Evolutionary conservation across 2,113 vertebrate genomes (phyloP), one percentile per base, ranked within the genome.

Genomic region (Odontesthes bonariensis): DNA sequence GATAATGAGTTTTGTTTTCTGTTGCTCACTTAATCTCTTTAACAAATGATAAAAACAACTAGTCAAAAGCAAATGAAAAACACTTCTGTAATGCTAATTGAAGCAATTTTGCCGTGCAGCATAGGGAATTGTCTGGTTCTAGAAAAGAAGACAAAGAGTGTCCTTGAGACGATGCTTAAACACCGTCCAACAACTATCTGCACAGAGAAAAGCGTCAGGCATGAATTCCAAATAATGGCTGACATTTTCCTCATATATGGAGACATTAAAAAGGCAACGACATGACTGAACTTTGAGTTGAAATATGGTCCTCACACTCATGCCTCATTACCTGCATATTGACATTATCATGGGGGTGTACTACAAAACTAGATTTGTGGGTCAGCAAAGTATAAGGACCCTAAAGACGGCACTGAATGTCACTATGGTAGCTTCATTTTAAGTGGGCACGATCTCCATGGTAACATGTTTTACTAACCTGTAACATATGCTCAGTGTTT

Each of bases 1-100:
- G 75, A 89, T 91, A 92, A 91, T 88, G 90, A 89, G 70, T 61
- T 61, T 23, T 61, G 77, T 85, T 89, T 86, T 79, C n/a, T 81
- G 73, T 82, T 73, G 61, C 75, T 71, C 75, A 77, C 90, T 90
- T 89, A 83, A 85, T 92, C 86, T 86, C 84, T 76, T 88, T 74
- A 77, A 73, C 69, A 57, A 84, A 90, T 77, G 77, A 77, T 81
- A 75, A 90, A 78, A 91, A 58, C 74, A 89, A 81, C 57, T 22
- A 82, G 78, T 90, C 76, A 80, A 79, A 75, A 76, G 65, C 75
- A 79, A 67, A 84, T 73, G 73, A 85, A 79, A 84, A 81, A 85
- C 55, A 53, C 65, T 59, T 86, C 80, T 62, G 81, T 79, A 67
- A 71, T 71, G 84, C 78, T 91, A 90, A 92, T 88, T 87, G 83